These are phyloP conservation scores for Oplegnathus fasciatus DNA, from an alignment of 2,113 vertebrate genomes.

Conservation along the genomic window DNA sequence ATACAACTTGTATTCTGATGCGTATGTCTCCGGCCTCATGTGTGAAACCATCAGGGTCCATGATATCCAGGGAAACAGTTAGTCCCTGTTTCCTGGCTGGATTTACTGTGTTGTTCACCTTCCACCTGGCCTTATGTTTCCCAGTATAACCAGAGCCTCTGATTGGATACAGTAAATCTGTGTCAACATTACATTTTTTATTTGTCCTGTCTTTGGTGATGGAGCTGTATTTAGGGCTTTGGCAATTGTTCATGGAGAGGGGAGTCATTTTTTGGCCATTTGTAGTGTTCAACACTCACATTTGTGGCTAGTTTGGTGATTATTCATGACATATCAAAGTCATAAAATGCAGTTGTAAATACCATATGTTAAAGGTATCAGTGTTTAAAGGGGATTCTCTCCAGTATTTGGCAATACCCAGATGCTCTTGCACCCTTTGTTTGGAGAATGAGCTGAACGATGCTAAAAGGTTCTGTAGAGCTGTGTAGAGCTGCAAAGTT, in stretches of 20 bases:
- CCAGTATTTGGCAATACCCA: background rate
- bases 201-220: slow-evolving; percentile 18
- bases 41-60: slow-evolving; percentile 49
- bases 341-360: slow-evolving; percentile 15
- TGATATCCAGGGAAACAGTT: slow-evolving; percentile 61
- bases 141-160: slow-evolving; percentile 44
- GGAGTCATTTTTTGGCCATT: background rate
- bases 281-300: background rate
- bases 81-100: slow-evolving; percentile 25
- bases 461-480: too few species aligned
- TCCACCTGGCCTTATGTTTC: slow-evolving; percentile 58
- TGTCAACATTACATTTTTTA: background rate
- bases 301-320: background rate
- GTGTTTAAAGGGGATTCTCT: background rate
- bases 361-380: background rate
- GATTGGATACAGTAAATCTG: slow-evolving; percentile 3
- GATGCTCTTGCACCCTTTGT: background rate
- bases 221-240: slow-evolving; percentile 2
- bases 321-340: background rate
- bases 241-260: background rate
- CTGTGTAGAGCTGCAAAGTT: too few species aligned
- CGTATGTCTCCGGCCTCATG: slow-evolving; percentile 39
- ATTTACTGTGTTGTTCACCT: slow-evolving; percentile 35
- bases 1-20: slow-evolving; percentile 51
- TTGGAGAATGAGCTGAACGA: background rate